A percentile compares a stretch with the other conserved stretches of the same genome.
phyloP scores from a whole-genome alignment of 2,888 invertebrate species.

The Agrilus biguttatus region DNA sequence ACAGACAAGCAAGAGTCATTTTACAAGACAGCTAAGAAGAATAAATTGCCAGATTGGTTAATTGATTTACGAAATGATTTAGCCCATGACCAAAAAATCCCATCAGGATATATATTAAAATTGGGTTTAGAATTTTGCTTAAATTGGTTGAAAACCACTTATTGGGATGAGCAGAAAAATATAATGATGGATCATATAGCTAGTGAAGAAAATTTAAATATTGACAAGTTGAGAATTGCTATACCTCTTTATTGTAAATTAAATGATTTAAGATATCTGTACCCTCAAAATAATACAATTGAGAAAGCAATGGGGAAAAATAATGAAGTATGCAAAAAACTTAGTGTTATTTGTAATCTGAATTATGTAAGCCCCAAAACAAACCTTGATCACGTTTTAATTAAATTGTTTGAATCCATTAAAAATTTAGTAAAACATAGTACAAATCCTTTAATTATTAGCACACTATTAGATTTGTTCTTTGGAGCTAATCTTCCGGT shows the following conservation, averaged over 20 bases:
- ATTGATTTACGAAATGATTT: slow-evolving; percentile 64
- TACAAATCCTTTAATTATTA: too few species aligned
- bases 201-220: not conserved
- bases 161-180: slow-evolving; percentile 45
- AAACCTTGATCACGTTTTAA: too few species aligned
- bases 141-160: slow-evolving; percentile 52
- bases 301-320: not conserved
- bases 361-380: too few species aligned
- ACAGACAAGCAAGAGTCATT: slow-evolving; percentile 25
- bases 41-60: slow-evolving; percentile 66
- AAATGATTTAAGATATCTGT: not conserved
- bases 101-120: slow-evolving; percentile 46
- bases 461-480: too few species aligned
- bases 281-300: not conserved
- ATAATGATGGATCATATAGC: slow-evolving; percentile 33
- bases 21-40: slow-evolving; percentile 43
- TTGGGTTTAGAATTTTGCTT: slow-evolving; percentile 47
- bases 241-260: not conserved
- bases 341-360: too few species aligned
- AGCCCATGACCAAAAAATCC: slow-evolving; percentile 56
- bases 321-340: not conserved
- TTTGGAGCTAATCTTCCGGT: too few species aligned
- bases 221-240: not conserved
- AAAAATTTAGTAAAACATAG: too few species aligned
- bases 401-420: too few species aligned